Percentiles rank a stretch among this genome's conserved stretches.
phyloP scores from a whole-genome alignment of 2,113 vertebrate genomes.

The Ellobius talpinus region DNA sequence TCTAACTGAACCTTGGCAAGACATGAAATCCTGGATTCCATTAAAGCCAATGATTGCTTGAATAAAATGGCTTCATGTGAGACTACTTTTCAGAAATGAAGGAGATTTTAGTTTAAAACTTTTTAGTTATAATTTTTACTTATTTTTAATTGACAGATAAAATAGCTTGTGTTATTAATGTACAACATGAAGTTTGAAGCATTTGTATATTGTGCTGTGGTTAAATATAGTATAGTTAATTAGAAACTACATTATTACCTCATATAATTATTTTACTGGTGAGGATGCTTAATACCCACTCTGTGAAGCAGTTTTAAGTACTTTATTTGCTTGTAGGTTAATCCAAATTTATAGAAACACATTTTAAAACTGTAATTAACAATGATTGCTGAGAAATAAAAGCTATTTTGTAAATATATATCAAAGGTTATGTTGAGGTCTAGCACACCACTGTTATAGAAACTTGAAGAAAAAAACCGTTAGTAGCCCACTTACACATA shows the following conservation, averaged over 20 bases:
- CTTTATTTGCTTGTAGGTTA: constrained; percentile 43
- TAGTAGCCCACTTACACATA: neutral
- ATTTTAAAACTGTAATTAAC: constrained; percentile 42
- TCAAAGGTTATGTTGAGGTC: constrained; percentile 24
- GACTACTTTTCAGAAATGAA: neutral
- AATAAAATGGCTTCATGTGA: neutral
- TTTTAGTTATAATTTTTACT: neutral
- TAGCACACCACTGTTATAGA: neutral
- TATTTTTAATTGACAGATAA: neutral
- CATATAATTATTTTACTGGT: neutral
- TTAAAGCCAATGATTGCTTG: neutral
- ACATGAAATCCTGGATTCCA: constrained; percentile 33
- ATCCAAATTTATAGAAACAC: constrained; percentile 45
- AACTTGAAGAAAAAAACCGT: neutral
- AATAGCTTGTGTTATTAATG: neutral
- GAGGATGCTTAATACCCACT: neutral
- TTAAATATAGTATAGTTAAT: neutral
- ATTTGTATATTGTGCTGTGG: neutral
- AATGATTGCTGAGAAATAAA: constrained; percentile 39
- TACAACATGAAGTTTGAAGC: neutral
- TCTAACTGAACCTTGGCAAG: neutral
- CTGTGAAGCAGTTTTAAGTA: constrained; percentile 41
- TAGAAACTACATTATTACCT: neutral
- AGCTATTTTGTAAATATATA: constrained; percentile 26
- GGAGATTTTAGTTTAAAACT: neutral